These are phyloP conservation scores for Denticeps clupeoides DNA, from an alignment of 2,797 vertebrate species.

Conservation along the genomic window DNA sequence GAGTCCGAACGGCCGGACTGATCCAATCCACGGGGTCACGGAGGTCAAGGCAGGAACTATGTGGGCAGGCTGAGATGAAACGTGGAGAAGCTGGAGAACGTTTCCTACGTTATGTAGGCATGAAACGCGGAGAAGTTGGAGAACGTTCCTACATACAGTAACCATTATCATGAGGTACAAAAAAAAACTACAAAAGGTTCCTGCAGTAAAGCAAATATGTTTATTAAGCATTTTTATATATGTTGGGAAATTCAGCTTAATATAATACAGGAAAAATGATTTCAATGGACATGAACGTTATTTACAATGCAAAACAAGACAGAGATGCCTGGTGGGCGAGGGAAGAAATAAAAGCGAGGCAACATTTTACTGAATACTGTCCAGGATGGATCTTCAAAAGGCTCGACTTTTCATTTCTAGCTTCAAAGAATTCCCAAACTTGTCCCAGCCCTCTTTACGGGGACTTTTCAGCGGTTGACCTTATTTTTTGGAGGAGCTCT, in stretches of 20 bases:
- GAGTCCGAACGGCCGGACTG: too few species aligned
- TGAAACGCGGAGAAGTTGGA: not conserved
- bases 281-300: conserved; percentile 93
- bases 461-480: too few species aligned
- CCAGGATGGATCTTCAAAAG: conserved; percentile 34
- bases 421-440: conserved; percentile 34
- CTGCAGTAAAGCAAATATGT: conserved; percentile 99
- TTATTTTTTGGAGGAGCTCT: conserved; percentile 26
- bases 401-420: conserved; percentile 7
- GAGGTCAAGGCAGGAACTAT: too few species aligned
- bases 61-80: too few species aligned
- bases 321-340: conserved; percentile 39
- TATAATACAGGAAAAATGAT: conserved; percentile 90
- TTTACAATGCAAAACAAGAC: conserved; percentile 81
- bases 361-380: conserved; percentile 49
- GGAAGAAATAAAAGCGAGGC: conserved; percentile 40
- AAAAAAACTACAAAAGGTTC: conserved; percentile 32
- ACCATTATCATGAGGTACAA: not conserved
- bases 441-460: conserved; percentile 39
- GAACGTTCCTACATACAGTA: not conserved
- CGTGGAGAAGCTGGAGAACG: not conserved
- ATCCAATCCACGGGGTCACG: too few species aligned
- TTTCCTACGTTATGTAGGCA: not conserved
- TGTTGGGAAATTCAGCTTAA: conserved; percentile 81
- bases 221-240: conserved; percentile 99